Conservation (phyloP, 30 jellyfish, hydroid and myxozoan genomes). For the Aurelia aurita region DNA sequence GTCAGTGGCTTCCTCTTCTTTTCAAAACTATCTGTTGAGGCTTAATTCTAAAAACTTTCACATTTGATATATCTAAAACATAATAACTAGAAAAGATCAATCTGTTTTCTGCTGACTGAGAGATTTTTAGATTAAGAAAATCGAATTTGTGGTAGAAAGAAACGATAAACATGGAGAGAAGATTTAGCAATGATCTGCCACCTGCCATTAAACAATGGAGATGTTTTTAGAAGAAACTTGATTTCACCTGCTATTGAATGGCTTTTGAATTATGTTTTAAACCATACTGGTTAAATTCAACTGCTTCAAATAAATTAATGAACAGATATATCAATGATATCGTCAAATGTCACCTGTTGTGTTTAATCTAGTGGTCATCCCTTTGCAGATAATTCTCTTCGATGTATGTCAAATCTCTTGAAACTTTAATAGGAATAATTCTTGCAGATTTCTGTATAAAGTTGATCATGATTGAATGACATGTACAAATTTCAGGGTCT, state of each 20-base stretch:
- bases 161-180: background rate
- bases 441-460: too few species aligned
- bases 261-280: background rate
- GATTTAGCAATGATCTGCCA: constrained; percentile 8
- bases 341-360: constrained; percentile 9
- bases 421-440: too few species aligned
- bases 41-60: too few species aligned
- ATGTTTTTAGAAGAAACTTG: background rate
- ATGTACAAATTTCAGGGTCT: too few species aligned
- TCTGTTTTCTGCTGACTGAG: background rate
- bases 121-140: background rate
- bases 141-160: background rate
- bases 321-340: background rate
- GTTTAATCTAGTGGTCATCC: too few species aligned
- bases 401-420: too few species aligned
- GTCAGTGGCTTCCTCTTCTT: too few species aligned
- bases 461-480: too few species aligned
- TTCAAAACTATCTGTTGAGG: too few species aligned
- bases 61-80: too few species aligned
- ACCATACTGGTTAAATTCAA: constrained; percentile 3
- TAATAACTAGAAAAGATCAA: background rate
- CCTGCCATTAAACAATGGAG: constrained; percentile 12
- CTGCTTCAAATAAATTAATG: background rate
- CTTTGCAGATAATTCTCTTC: too few species aligned
- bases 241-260: constrained; percentile 19